Base-by-base conservation (phyloP, 92 coral and sea anemone genomes). In the Epizoanthus rinbou region DNA sequence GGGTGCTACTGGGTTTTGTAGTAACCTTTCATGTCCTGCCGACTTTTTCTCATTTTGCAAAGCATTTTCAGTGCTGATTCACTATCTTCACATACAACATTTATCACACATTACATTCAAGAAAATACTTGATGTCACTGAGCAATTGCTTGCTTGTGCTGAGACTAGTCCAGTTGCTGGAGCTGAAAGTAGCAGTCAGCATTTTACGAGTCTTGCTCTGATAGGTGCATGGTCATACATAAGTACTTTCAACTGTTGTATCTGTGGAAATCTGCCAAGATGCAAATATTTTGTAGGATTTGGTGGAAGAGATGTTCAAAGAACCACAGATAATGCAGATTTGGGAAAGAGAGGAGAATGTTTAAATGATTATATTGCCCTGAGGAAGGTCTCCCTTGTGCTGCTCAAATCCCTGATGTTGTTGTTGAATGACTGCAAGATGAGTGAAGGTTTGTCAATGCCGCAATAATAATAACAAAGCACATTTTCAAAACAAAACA, bases 41-140 rank as follows among this genome's bases (percentile, higher is more conserved):
- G 59, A 76, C 23, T 57, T 13, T 70, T 60, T 14, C 41, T 62
- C 75, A 74, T 31, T 17, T 11, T 15, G 87, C 70, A 54, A 84
- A 66, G 37, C 84, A 41, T 57, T 69, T 43, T 59, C 85, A 81
- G 28, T 57, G 21, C 73, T 92, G 52, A 67, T 74, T 53, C 88
- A 90, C 47, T 78, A 83, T 74, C 87, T 93, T 47, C 94, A 93
- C 64, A 67, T 67, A 10, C 85, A 56, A 19, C 69, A 85, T 24
- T 76, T 88, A 13, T 85, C 97, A 50, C 64, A 89, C 13, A 75
- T 67, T 62, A 57, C 85, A 80, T 91, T 90, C 80, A 87, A 87
- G 81, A 84, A 76, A 60, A 81, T 88, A 9, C 80, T 93, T 62
- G 85, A 83, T 25, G 69, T 87, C 24, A 23, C 50, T 37, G 66